Base-by-base conservation (phyloP, 2,888 invertebrate genomes). In the Proisotoma minuta region DNA sequence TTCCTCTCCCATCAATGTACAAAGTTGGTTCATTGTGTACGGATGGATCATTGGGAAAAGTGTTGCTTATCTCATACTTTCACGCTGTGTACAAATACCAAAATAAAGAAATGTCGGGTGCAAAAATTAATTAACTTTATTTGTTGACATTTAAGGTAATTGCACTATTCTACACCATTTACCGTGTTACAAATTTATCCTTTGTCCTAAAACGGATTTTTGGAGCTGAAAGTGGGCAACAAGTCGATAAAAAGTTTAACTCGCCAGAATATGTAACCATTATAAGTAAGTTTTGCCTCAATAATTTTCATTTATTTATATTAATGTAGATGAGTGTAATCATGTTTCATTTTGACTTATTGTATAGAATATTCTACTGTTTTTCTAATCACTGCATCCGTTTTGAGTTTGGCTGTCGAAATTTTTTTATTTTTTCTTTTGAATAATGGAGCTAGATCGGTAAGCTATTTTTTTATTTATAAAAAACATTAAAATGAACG, bases 401-500 rank as follows among this genome's bases (percentile, higher is more conserved):
- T 66, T 50, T 57, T 66, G 8, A 59, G 63, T 8, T 52, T 66
- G 29, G 66, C 66, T 23, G 57, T 66, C 10, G 66, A 66, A 62
- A 60, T 66, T 43, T 66, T 66, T 59, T 59, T 66, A 49, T 66
- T 66, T 48, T 63, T 66, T 18, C 52, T 66, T 15, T 39, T 66
- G 10, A 66, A 66, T 43, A 63, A 61, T 59, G 66, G 66, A 48
- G 63, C 59, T 27, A 60, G 63, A 49, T 63, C 63, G 61, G 66
- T 66, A 48, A 66, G 60, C 15, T 34, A 34, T 34, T 34, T 34
- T 10, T 34, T 34, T 34, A 5, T 24, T 47, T 53, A 27, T 20
- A 10, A 8, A 34, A 34, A 34, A 15, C 28, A 3, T 28, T 29
- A 53, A 10, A 53, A 53, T 27, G 29, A 53, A 4, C 28, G 53